Conservation (phyloP, 37 sponge, comb jelly and placozoan genomes). For the Aphrocallistes beatrix region DNA sequence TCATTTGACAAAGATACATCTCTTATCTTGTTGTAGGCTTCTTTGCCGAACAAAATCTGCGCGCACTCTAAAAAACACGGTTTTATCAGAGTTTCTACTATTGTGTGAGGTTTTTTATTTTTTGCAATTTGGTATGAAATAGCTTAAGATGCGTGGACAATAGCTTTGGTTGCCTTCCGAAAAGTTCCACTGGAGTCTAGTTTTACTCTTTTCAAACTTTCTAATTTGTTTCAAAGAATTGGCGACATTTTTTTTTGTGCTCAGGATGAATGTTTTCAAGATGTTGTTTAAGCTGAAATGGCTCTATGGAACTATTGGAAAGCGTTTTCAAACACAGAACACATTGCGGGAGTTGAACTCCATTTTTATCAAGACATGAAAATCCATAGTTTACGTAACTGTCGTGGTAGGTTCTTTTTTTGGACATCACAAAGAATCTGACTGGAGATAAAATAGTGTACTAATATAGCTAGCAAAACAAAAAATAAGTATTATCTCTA, state of each 20-base stretch:
- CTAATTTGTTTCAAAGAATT: neutral
- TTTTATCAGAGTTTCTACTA: neutral
- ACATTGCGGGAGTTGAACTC: neutral
- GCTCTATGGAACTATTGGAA: neutral
- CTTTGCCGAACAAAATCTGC: neutral
- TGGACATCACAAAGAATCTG: too few relatives aligned
- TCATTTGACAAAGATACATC: neutral
- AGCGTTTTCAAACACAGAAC: neutral
- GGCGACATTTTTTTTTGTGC: neutral
- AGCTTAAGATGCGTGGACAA: neutral
- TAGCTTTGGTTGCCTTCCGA: neutral
- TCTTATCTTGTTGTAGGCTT: neutral
- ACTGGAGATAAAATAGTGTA: too few relatives aligned
- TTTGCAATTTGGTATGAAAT: neutral
- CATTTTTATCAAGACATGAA: neutral
- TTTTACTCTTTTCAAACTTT: neutral
- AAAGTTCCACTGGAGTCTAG: neutral
- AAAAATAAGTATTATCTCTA: neutral
- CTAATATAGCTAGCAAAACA: too few relatives aligned
- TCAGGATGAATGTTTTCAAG: neutral
- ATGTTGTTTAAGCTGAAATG: neutral
- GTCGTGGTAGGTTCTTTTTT: neutral
- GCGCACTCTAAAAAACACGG: neutral
- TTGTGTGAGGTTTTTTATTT: neutral
- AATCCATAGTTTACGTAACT: neutral